Percentiles rank a stretch among this genome's conserved stretches.
Conservation (phyloP, 2,888 invertebrate species). For the Philereme transversata region DNA sequence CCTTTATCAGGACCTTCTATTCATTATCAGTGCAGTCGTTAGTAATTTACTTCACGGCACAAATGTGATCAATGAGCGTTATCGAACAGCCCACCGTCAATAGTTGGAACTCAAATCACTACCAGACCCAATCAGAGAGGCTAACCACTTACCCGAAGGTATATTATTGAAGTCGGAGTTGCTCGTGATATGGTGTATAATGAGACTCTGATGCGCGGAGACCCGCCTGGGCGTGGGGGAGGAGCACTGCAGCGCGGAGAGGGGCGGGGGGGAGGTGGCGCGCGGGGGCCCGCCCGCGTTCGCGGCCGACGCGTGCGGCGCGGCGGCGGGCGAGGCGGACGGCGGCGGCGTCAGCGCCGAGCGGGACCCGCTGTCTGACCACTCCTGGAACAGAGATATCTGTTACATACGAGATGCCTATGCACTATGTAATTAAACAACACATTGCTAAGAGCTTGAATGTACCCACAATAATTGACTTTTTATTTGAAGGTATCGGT, state of each 20-base stretch:
- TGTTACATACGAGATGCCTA: too few relatives aligned
- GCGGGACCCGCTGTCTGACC: conserved; percentile 54
- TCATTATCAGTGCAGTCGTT: too few relatives aligned
- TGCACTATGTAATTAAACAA: too few relatives aligned
- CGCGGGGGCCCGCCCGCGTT: conserved; percentile 19
- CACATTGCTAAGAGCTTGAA: too few relatives aligned
- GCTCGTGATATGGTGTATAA: conserved; percentile 80
- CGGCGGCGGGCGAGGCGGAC: background rate
- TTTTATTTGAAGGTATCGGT: too few relatives aligned
- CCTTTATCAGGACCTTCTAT: too few relatives aligned
- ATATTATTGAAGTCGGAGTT: conserved; percentile 80
- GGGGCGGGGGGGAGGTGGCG: conserved; percentile 66
- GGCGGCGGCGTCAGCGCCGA: background rate
- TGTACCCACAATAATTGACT: too few relatives aligned
- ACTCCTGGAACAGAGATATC: conserved; percentile 50
- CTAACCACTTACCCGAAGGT: conserved; percentile 64
- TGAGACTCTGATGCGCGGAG: conserved; percentile 77
- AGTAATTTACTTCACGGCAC: too few relatives aligned
- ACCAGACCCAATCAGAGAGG: too few relatives aligned
- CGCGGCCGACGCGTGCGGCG: conserved; percentile 3
- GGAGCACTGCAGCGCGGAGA: conserved; percentile 78
- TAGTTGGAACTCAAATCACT: too few relatives aligned
- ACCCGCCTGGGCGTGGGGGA: conserved; percentile 78
- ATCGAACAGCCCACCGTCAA: too few relatives aligned
- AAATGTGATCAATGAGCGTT: too few relatives aligned